Evolutionary conservation across 2,113 vertebrate species (phyloP).

Genomic region (Uropsilus gracilis): DNA sequence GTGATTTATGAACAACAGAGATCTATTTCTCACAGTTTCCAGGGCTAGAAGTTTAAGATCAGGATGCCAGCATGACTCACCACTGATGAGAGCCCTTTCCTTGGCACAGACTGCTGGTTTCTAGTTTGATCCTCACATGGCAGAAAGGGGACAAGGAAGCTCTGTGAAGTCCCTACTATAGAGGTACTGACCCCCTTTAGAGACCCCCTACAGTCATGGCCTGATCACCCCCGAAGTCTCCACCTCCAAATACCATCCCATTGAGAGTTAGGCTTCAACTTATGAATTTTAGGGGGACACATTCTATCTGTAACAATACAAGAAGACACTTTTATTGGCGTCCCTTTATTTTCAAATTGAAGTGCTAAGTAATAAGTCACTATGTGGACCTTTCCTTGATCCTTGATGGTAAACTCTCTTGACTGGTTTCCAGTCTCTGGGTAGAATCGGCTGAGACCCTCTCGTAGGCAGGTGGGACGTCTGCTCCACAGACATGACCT

Average conservation of each 20-base stretch:
- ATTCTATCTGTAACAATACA: neutral
- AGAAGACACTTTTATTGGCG: neutral
- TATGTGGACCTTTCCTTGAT: neutral
- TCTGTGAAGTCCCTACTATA: neutral
- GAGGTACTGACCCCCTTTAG: neutral
- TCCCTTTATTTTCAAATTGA: slow-evolving; percentile 18
- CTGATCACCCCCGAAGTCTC: neutral
- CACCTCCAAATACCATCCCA: too few species aligned
- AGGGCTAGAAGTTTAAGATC: neutral
- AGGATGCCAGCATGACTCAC: neutral
- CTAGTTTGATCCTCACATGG: neutral
- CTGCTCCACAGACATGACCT: neutral
- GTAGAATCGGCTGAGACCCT: neutral
- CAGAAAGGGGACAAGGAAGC: neutral
- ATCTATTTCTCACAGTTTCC: neutral
- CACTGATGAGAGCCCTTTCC: neutral
- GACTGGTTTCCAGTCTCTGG: neutral
- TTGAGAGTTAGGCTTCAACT: too few species aligned
- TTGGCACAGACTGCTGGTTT: neutral
- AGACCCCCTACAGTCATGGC: neutral
- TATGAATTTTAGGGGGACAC: too few species aligned
- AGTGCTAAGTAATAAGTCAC: neutral
- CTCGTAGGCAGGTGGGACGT: neutral
- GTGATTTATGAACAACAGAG: neutral
- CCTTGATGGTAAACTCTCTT: neutral